Conservation (phyloP, 2,797 vertebrate genomes). For the Onychomys arenicola region DNA sequence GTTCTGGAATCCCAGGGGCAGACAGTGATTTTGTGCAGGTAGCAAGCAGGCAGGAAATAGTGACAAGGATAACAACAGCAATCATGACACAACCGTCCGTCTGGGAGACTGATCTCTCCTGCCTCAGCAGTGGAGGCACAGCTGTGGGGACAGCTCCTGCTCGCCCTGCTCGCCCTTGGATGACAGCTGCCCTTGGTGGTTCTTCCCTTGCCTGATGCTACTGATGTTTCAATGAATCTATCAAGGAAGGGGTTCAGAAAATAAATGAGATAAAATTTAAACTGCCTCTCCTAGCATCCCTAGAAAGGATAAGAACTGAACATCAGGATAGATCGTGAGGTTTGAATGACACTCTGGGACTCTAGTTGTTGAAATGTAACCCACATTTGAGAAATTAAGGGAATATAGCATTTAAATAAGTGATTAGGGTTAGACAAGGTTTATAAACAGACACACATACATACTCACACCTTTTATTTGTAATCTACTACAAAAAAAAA, state of each 20-base stretch:
- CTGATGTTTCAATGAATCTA: not conserved
- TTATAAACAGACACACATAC: not conserved
- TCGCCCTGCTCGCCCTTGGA: not conserved
- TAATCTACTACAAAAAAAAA: not conserved
- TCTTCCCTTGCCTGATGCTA: not conserved
- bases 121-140: not conserved
- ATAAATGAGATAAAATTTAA: not conserved
- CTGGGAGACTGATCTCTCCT: not conserved
- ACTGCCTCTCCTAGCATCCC: not conserved
- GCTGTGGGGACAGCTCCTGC: not conserved
- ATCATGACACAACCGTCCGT: not conserved
- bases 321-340: not conserved
- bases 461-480: not conserved
- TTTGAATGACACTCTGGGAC: not conserved
- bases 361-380: not conserved
- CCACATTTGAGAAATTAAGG: not conserved
- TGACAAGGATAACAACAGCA: not conserved
- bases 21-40: not conserved
- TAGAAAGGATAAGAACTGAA: constrained; percentile 27
- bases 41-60: not conserved
- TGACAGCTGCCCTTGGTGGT: not conserved
- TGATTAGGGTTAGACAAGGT: not conserved
- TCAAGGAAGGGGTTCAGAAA: not conserved
- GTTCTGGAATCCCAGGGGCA: not conserved
- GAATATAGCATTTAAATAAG: not conserved